Evolutionary conservation across 1,140 invertebrate genomes (phyloP).

Genomic region (Papilio polyxenes): DNA sequence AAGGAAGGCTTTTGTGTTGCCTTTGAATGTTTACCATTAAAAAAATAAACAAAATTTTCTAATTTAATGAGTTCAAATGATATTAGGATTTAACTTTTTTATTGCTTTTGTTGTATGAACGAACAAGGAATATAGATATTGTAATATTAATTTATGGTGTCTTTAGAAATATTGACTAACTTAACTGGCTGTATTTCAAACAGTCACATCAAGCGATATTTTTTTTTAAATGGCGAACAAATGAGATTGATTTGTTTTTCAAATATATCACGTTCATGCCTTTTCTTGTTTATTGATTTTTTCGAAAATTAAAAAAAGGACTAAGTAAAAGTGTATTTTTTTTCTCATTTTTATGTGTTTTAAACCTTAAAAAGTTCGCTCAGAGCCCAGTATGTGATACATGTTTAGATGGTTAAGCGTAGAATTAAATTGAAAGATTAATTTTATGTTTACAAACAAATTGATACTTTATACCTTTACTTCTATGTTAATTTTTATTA

Average conservation of each 20-base stretch:
- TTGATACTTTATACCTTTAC: background rate
- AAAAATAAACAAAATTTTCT: too few relatives aligned
- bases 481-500: background rate
- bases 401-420: background rate
- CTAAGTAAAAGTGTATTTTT: background rate
- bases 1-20: constrained; percentile 17
- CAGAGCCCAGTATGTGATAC: constrained; percentile 26
- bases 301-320: background rate
- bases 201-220: background rate
- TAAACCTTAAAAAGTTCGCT: constrained; percentile 3
- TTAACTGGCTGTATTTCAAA: background rate
- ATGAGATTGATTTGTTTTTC: too few relatives aligned
- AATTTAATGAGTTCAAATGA: background rate
- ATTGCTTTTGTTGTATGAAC: constrained; percentile 7
- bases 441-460: background rate
- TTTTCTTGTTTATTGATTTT: background rate
- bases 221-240: too few relatives aligned
- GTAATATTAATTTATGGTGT: background rate
- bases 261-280: too few relatives aligned
- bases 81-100: constrained; percentile 7
- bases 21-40: background rate
- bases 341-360: background rate
- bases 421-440: background rate
- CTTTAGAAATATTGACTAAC: background rate
- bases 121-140: background rate